These are phyloP conservation scores for Ctenopoma kingsleyae DNA, from an alignment of 2,797 vertebrate genomes.

Conservation along the genomic window DNA sequence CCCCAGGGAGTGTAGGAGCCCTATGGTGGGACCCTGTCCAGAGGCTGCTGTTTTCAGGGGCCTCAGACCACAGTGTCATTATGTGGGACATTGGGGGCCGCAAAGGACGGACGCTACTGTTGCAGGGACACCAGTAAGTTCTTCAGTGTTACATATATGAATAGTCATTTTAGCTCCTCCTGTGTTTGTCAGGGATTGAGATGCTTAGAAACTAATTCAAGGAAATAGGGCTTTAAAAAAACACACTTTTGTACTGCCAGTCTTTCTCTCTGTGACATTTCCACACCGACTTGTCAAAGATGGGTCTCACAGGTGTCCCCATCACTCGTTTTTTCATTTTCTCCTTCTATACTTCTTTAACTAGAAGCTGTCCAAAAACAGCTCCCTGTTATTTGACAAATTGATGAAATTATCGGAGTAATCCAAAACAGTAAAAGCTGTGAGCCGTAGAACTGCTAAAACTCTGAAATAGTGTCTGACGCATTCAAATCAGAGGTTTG, in stretches of 20 bases:
- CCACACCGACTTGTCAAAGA: slow-evolving; percentile 33
- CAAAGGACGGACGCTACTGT: slow-evolving; percentile 91
- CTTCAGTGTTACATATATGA: not conserved
- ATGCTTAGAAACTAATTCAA: not conserved
- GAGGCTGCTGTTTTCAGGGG: slow-evolving; percentile 95
- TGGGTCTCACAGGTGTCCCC: slow-evolving; percentile 34
- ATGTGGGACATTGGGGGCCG: slow-evolving; percentile 99
- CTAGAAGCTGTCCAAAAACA: too few species aligned
- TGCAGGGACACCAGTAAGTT: slow-evolving; percentile 97
- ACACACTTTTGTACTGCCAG: not conserved
- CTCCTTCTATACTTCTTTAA: too few species aligned
- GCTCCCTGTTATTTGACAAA: too few species aligned
- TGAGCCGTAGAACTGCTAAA: too few species aligned
- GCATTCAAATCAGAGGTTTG: not conserved
- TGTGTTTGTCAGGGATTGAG: slow-evolving; percentile 9
- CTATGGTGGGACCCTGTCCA: slow-evolving; percentile 97
- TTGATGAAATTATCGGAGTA: too few species aligned
- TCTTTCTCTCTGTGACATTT: not conserved
- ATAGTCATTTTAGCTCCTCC: not conserved
- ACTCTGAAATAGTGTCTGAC: not conserved
- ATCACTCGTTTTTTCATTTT: not conserved
- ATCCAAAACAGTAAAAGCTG: too few species aligned
- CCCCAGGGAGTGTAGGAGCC: slow-evolving; percentile 89
- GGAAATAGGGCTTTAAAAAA: not conserved
- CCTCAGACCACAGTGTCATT: slow-evolving; percentile 96